Evolutionary conservation across 2,888 invertebrate genomes (phyloP).

Genomic region (Malthinus seriepunctatus): DNA sequence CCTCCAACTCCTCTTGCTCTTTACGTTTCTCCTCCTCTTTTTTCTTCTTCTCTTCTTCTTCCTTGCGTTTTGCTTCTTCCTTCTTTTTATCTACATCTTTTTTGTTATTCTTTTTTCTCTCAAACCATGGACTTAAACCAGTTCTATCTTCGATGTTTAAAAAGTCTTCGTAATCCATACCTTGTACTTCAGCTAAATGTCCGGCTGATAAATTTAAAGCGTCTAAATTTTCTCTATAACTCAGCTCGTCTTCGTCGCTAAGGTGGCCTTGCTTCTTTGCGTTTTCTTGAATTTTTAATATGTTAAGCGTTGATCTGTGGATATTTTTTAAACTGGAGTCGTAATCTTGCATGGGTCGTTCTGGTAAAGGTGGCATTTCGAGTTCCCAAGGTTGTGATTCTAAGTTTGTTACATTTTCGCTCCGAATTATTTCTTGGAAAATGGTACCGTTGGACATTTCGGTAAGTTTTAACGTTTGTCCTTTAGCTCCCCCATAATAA

Average conservation of each 20-base stretch:
- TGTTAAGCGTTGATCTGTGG: slow-evolving; percentile 60
- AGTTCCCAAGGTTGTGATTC: slow-evolving; percentile 38
- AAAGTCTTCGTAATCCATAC: slow-evolving; percentile 39
- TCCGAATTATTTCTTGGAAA: slow-evolving; percentile 51
- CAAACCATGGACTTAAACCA: slow-evolving; percentile 48
- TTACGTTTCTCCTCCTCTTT: slow-evolving; percentile 31
- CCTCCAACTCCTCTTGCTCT: slow-evolving; percentile 43
- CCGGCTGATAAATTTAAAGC: slow-evolving; percentile 46
- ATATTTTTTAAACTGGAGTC: slow-evolving; percentile 62
- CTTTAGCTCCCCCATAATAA: slow-evolving; percentile 74
- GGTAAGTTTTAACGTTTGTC: slow-evolving; percentile 67
- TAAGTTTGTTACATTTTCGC: slow-evolving; percentile 31
- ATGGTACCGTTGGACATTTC: slow-evolving; percentile 58
- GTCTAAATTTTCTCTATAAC: slow-evolving; percentile 62
- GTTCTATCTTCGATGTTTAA: slow-evolving; percentile 36
- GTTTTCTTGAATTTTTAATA: slow-evolving; percentile 64
- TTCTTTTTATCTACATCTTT: slow-evolving; percentile 28
- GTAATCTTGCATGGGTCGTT: slow-evolving; percentile 49
- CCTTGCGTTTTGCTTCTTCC: slow-evolving; percentile 26
- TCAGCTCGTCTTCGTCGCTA: slow-evolving; percentile 58
- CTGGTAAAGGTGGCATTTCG: slow-evolving; percentile 48
- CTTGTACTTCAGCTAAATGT: slow-evolving; percentile 46
- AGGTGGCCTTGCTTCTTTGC: slow-evolving; percentile 64
- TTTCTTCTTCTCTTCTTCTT: slow-evolving; percentile 30
- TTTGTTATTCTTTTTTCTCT: slow-evolving; percentile 40